These are phyloP conservation scores for Willisornis vidua DNA, from an alignment of 2,113 vertebrate genomes.

Conservation along the genomic window DNA sequence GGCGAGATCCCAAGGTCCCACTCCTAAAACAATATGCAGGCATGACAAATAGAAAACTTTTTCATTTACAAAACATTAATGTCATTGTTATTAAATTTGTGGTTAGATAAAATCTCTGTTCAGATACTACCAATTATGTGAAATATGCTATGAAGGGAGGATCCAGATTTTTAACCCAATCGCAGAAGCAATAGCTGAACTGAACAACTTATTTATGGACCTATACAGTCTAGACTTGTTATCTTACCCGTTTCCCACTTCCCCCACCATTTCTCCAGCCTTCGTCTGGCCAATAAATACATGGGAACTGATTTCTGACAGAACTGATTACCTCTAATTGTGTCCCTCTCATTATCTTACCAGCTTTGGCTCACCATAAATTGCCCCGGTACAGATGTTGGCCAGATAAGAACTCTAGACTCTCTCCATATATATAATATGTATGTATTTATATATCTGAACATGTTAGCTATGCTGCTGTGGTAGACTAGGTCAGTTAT, in stretches of 20 bases:
- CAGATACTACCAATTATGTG: background rate
- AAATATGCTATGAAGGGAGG: background rate
- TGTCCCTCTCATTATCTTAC: slow-evolving; percentile 3
- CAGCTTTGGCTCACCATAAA: slow-evolving; percentile 3
- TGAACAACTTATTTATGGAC: background rate
- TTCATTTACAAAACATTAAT: slow-evolving; percentile 39
- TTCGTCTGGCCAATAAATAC: background rate
- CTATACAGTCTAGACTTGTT: slow-evolving; percentile 37
- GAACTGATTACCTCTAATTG: background rate
- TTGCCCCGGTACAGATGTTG: background rate
- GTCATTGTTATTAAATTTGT: slow-evolving; percentile 20
- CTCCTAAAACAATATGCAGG: slow-evolving; percentile 16
- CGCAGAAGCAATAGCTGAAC: background rate
- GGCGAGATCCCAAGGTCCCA: background rate
- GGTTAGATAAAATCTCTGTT: slow-evolving; percentile 28
- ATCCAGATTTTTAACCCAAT: background rate
- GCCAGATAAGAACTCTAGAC: slow-evolving; percentile 14
- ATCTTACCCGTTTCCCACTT: slow-evolving; percentile 7
- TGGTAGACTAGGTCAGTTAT: background rate
- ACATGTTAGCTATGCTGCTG: background rate
- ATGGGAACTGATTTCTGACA: background rate
- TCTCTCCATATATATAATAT: background rate
- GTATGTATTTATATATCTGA: background rate
- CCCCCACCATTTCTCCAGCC: background rate
- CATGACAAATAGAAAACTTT: slow-evolving; percentile 13